phyloP scores from a whole-genome alignment of 2,888 invertebrate genomes.

The Azorinus chamasolen region DNA sequence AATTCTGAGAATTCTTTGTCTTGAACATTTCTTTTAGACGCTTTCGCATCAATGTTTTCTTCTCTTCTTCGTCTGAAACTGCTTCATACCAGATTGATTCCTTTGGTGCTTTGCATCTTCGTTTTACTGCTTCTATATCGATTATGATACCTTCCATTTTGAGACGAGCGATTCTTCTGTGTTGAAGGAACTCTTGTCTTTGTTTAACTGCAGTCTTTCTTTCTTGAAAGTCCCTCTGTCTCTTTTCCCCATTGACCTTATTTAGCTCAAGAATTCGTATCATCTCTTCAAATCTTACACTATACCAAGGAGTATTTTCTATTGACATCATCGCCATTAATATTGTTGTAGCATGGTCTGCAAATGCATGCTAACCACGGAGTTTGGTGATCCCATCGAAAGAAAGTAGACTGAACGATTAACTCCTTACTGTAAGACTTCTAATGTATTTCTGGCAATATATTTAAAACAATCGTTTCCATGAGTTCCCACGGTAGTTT shows the following conservation, averaged over 20 bases:
- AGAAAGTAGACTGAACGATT: too few species aligned
- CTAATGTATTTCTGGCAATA: too few species aligned
- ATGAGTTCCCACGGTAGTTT: too few species aligned
- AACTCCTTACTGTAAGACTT: too few species aligned
- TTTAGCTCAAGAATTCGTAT: not conserved
- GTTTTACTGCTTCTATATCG: conserved; percentile 17
- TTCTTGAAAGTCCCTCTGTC: not conserved
- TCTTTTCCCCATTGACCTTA: too few species aligned
- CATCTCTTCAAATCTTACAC: too few species aligned
- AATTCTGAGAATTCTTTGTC: not conserved
- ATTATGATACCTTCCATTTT: conserved; percentile 29
- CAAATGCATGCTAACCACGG: too few species aligned
- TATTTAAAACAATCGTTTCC: too few species aligned
- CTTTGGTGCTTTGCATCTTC: not conserved
- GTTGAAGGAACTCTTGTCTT: conserved; percentile 26
- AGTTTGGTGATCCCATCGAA: too few species aligned
- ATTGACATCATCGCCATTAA: too few species aligned
- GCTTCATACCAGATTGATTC: not conserved
- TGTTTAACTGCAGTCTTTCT: not conserved
- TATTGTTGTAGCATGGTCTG: too few species aligned
- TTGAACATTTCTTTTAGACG: conserved; percentile 8
- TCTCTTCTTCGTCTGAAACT: conserved; percentile 9
- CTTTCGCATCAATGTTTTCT: conserved; percentile 1
- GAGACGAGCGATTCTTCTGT: conserved; percentile 24
- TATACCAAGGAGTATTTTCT: too few species aligned